phyloP scores from a whole-genome alignment of 2,888 invertebrate species.

The Scaptomyza parva region DNA sequence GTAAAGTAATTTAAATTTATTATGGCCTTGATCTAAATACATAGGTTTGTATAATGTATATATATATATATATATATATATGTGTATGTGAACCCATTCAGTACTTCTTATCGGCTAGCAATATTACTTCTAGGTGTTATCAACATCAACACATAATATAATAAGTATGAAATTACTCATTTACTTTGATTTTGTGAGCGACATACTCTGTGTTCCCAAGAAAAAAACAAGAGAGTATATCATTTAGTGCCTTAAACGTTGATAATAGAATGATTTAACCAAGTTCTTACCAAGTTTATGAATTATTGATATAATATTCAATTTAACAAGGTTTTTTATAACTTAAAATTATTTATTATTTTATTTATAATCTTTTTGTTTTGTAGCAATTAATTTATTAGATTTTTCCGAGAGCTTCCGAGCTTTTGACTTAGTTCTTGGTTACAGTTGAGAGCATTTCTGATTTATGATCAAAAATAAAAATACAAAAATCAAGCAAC shows the following conservation, averaged over 20 bases:
- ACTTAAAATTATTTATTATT: neutral
- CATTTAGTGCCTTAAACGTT: neutral
- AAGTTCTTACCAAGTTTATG: neutral
- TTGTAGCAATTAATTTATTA: constrained; percentile 11
- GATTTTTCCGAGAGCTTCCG: constrained; percentile 22
- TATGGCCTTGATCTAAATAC: constrained; percentile 48
- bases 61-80: too few species aligned
- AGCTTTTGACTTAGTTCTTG: constrained; percentile 51
- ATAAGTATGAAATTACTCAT: constrained; percentile 21
- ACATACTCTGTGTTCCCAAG: neutral
- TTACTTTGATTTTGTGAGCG: constrained; percentile 6
- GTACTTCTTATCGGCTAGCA: constrained; percentile 34
- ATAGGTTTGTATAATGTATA: neutral
- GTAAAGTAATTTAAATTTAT: constrained; percentile 1
- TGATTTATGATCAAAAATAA: constrained; percentile 61
- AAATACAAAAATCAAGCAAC: constrained; percentile 58
- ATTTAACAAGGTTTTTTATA: neutral
- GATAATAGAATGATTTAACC: neutral
- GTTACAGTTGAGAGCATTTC: constrained; percentile 69
- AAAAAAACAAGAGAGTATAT: neutral
- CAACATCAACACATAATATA: constrained; percentile 31
- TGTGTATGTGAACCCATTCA: constrained; percentile 14
- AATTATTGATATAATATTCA: neutral
- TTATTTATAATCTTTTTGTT: constrained; percentile 16
- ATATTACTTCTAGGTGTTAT: constrained; percentile 38